phyloP scores from a whole-genome alignment of 2,888 invertebrate genomes.

The Acanthosepion pharaonis region DNA sequence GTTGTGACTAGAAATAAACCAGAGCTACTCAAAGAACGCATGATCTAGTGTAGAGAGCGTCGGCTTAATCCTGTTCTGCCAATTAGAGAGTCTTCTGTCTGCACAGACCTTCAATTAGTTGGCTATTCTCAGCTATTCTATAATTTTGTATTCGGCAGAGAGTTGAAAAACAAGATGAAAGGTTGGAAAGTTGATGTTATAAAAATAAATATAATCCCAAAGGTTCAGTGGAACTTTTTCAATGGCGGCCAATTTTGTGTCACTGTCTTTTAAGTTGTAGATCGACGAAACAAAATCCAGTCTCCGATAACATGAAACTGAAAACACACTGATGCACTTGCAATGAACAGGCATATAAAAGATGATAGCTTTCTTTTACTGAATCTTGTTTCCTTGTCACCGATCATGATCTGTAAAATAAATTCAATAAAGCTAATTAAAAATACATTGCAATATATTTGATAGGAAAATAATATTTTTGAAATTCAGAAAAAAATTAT shows the following conservation, averaged over 20 bases:
- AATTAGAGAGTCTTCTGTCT: background rate
- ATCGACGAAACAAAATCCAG: background rate
- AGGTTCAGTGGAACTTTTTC: background rate
- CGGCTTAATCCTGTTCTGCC: background rate
- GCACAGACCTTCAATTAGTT: conserved; percentile 6
- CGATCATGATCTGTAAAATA: no score
- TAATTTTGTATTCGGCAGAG: background rate
- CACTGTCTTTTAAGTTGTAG: background rate
- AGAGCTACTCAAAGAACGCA: background rate
- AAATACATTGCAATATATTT: no score
- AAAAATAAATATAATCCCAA: background rate
- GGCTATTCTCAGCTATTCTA: background rate
- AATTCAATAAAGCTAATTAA: no score
- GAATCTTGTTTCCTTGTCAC: no score
- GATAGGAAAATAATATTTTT: no score
- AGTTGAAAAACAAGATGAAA: background rate
- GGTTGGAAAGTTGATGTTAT: background rate
- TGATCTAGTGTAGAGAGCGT: background rate
- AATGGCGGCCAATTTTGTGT: background rate
- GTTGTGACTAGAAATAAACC: background rate
- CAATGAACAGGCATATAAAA: no score
- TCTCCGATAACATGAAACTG: background rate
- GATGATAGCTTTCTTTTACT: no score
- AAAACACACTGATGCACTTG: background rate
- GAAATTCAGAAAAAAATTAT: no score